Evolutionary conservation across 35 echinoderm and acorn worm genomes (phyloP).

Genomic region (Lytechinus pictus): DNA sequence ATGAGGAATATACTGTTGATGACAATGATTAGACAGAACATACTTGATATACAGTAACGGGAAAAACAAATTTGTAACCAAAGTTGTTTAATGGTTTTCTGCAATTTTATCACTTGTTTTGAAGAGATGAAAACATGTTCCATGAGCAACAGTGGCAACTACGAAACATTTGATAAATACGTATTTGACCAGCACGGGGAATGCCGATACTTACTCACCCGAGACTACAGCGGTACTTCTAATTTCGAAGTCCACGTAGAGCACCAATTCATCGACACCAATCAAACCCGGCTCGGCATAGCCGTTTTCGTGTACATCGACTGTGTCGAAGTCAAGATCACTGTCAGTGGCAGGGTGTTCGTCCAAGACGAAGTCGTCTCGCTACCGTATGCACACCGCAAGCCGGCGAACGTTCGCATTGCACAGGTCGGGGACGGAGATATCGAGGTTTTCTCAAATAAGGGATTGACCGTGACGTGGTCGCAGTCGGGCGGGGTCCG

Average conservation of each 20-base stretch:
- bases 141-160: not conserved
- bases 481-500: constrained; percentile 23
- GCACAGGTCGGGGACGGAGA: not conserved
- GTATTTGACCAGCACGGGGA: constrained; percentile 25
- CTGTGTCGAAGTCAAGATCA: constrained; percentile 65
- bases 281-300: not conserved
- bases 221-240: constrained; percentile 57
- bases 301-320: constrained; percentile 54
- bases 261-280: not conserved
- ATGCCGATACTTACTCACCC: constrained; percentile 70
- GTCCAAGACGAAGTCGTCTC: constrained; percentile 57
- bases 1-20: too few species aligned
- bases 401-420: constrained; percentile 54
- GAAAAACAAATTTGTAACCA: too few species aligned
- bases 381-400: constrained; percentile 60
- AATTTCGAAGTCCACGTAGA: constrained; percentile 65
- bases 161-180: constrained; percentile 52
- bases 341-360: constrained; percentile 54
- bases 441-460: constrained; percentile 48
- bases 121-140: constrained; percentile 60
- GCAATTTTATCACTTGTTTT: not conserved
- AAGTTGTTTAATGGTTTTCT: too few species aligned
- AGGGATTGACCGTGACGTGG: constrained; percentile 65
- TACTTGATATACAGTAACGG: too few species aligned
- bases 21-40: too few species aligned